Conservation (phyloP, 1,140 invertebrate species). For the Dinoponera quadriceps region DNA sequence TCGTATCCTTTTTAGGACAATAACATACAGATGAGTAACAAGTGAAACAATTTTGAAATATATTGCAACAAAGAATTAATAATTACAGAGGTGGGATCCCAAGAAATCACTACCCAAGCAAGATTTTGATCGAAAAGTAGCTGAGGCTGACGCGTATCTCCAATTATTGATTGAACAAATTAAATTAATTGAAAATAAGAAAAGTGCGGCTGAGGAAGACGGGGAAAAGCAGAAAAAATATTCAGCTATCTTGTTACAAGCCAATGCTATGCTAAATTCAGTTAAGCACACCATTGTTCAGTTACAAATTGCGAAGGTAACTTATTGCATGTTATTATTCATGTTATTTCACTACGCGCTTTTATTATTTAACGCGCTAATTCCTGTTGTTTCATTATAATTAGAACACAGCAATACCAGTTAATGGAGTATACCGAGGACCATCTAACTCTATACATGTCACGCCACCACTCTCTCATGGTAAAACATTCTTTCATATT, state of each 20-base stretch:
- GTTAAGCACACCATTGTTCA: conserved; percentile 99
- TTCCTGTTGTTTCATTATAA: conserved; percentile 72
- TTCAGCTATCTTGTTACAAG: conserved; percentile 80
- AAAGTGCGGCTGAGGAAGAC: conserved; percentile 72
- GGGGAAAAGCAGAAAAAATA: conserved; percentile 80
- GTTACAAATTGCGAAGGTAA: conserved; percentile 98
- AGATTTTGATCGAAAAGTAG: conserved; percentile 96
- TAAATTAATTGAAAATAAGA: conserved; percentile 87
- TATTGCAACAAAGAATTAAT: neutral
- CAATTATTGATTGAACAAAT: conserved; percentile 98
- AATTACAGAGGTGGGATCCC: conserved; percentile 86
- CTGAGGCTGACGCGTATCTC: conserved; percentile 98
- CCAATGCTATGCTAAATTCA: conserved; percentile 84
- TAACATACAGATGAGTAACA: neutral
- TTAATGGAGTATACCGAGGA: conserved; percentile 93
- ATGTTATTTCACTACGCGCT: neutral
- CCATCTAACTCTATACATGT: conserved; percentile 81
- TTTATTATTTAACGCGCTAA: neutral
- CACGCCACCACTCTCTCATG: conserved; percentile 74
- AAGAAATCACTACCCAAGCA: conserved; percentile 88
- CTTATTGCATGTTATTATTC: conserved; percentile 17
- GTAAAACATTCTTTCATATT: conserved; percentile 66
- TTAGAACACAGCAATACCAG: conserved; percentile 95
- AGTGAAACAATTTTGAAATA: neutral
- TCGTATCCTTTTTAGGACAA: neutral